Evolutionary conservation across 2,113 vertebrate genomes (phyloP).

Genomic region (Pteronura brasiliensis): DNA sequence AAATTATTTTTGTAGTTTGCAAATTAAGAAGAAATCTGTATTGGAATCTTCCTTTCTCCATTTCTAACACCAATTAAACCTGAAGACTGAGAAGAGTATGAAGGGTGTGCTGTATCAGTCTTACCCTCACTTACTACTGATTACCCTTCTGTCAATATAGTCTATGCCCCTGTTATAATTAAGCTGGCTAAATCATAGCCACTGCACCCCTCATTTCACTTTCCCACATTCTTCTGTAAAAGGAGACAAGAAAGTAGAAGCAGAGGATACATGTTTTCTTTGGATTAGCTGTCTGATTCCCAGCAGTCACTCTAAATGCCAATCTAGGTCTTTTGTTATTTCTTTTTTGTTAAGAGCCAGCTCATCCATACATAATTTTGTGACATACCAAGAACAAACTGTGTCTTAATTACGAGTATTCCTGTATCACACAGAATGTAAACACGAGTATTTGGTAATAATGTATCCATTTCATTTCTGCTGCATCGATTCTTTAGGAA

Average conservation of each 20-base stretch:
- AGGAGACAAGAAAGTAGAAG: not conserved
- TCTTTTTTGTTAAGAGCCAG: not conserved
- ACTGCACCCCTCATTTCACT: not conserved
- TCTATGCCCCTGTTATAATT: not conserved
- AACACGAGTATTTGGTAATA: constrained; percentile 8
- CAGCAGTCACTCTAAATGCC: not conserved
- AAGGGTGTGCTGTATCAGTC: not conserved
- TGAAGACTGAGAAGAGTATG: not conserved
- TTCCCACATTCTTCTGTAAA: not conserved
- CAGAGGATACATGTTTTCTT: not conserved
- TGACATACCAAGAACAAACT: constrained; percentile 13
- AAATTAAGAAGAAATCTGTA: not conserved
- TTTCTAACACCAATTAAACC: not conserved
- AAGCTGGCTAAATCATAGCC: not conserved
- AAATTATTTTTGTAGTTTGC: not conserved
- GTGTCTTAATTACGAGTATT: constrained; percentile 40
- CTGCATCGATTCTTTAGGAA: constrained; percentile 5
- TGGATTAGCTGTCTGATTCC: not conserved
- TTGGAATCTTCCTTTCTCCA: not conserved
- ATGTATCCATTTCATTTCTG: not conserved
- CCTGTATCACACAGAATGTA: not conserved
- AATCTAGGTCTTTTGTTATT: not conserved
- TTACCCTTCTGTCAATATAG: not conserved
- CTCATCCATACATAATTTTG: constrained; percentile 26
- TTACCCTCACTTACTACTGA: not conserved